Percentiles rank a stretch among this genome's conserved stretches.
Conservation (phyloP, 2,888 invertebrate species). For the Rutpela maculata region DNA sequence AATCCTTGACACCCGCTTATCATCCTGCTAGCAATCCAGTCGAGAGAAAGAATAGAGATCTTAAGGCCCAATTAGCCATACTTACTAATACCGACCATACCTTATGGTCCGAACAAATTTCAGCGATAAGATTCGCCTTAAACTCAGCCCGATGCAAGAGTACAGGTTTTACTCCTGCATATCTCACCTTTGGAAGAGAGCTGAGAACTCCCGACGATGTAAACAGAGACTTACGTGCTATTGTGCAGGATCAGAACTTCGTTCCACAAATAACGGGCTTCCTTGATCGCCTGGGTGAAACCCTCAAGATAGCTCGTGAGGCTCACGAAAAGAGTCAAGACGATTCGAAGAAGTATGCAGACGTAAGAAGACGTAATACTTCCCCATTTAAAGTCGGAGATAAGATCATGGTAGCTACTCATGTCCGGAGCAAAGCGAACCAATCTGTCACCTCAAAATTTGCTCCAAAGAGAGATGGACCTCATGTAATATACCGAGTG, state of each 20-base stretch:
- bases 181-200: too few species aligned
- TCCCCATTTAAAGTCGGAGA: neutral
- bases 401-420: slow-evolving; percentile 31
- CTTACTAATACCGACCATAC: neutral
- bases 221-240: slow-evolving; percentile 8
- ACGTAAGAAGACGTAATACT: too few species aligned
- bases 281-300: neutral
- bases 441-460: slow-evolving; percentile 28
- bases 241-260: slow-evolving; percentile 2
- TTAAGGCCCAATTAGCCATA: slow-evolving; percentile 9
- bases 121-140: too few species aligned
- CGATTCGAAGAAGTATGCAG: too few species aligned
- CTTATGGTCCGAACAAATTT: neutral
- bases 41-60: slow-evolving; percentile 12
- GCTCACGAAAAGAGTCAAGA: too few species aligned
- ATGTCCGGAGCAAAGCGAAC: slow-evolving; percentile 35
- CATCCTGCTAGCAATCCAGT: slow-evolving; percentile 14
- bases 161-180: too few species aligned
- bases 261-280: slow-evolving; percentile 1
- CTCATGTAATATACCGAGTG: slow-evolving; percentile 28
- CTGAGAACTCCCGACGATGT: slow-evolving; percentile 8
- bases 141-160: too few species aligned
- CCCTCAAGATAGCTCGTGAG: too few species aligned
- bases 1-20: too few species aligned
- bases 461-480: slow-evolving; percentile 41